These are phyloP conservation scores for Calvadosia cruxmelitensis DNA, from an alignment of 30 jellyfish, hydroid and myxozoan genomes.

Conservation along the genomic window DNA sequence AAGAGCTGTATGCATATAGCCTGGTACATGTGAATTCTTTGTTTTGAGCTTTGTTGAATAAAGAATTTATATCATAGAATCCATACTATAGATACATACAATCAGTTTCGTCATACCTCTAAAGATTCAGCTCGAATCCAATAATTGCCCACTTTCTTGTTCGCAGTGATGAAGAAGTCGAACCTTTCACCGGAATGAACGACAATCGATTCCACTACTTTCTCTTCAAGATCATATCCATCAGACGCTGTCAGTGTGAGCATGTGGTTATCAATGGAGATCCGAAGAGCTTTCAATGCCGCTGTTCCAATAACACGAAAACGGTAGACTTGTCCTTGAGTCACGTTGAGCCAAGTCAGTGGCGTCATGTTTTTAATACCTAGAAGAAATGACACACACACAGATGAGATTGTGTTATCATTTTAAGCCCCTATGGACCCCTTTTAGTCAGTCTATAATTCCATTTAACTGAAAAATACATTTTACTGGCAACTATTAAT, in stretches of 20 bases:
- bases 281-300: conserved; percentile 58
- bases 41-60: too few relatives aligned
- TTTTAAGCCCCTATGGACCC: too few relatives aligned
- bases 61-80: too few relatives aligned
- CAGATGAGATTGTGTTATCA: too few relatives aligned
- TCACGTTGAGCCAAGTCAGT: conserved; percentile 54
- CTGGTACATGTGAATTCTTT: too few relatives aligned
- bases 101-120: too few relatives aligned
- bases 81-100: too few relatives aligned
- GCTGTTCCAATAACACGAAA: conserved; percentile 81
- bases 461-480: too few relatives aligned
- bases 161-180: conserved; percentile 70
- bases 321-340: conserved; percentile 54
- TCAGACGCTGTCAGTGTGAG: conserved; percentile 58
- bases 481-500: too few relatives aligned
- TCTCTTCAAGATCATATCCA: conserved; percentile 53
- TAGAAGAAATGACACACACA: too few relatives aligned
- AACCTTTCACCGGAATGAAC: conserved; percentile 83
- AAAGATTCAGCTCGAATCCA: conserved; percentile 77
- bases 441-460: too few relatives aligned
- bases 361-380: conserved; percentile 57
- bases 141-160: conserved; percentile 52
- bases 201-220: conserved; percentile 51
- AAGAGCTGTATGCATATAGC: too few relatives aligned
- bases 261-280: conserved; percentile 71